Base-by-base conservation (phyloP, 1,140 invertebrate genomes). In the Scaptomyza hsui region DNA sequence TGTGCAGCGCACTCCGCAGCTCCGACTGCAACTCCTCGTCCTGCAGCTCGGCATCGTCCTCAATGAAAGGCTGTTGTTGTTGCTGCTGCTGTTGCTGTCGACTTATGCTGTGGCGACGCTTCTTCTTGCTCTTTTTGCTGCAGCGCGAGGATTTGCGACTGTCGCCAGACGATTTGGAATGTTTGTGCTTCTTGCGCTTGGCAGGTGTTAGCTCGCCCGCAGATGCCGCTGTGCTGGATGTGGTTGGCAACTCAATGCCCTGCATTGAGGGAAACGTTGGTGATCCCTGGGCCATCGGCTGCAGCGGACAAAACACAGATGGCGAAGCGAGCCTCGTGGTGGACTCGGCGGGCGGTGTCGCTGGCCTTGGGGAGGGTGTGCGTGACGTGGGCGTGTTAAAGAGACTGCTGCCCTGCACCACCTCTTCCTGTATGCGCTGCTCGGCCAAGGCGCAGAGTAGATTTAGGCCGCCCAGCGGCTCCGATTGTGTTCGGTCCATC, bases 401-500 rank as follows among this genome's bases (percentile, higher is more conserved):
- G 5, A 88, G 64, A 42, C 82, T 76, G 15, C 82, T 69, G 21
- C 76, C 83, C 71, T 90, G 89, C 7, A 83, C 89, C 42, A 91
- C 93, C 90, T 96, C 95, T 80, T 96, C 96, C 91, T 95, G 94
- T 61, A 96, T 95, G 56, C 96, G 93, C 79, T 97, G 96, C 81
- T 97, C 96, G 0, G 96, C 97, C 19, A 97, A 91, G 1, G 96
- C 96, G 91, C 97, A 97, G 3, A 98, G 90, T 19, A 98, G 91
- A 57, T 95, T 95, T 18, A 98, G 91, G 0, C 96, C 96, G 63
- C 95, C 95, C 1, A 96, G 92, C 9, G 91, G 92, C 72, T 93
- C 93, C 42, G 72, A 62, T 13, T 79, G 64, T 15, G 71, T 53
- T 90, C 92, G 15, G 79, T 92, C 51, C 41, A 92, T 81, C 91